These are phyloP conservation scores for Noctua pronuba DNA, from an alignment of 2,888 invertebrate genomes.

Conservation along the genomic window DNA sequence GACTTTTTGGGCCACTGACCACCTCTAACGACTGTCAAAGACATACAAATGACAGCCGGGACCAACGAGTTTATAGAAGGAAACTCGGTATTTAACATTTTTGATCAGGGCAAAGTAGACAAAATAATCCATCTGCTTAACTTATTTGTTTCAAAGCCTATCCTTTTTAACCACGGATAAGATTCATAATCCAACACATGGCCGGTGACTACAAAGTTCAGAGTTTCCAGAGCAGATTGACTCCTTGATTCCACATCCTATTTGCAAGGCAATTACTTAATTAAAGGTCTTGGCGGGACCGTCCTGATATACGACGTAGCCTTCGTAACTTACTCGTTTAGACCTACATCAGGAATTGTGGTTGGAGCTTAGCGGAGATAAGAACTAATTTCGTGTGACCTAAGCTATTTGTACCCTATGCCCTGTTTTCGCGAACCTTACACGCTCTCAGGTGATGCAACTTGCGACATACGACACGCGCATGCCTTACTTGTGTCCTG, in stretches of 20 bases:
- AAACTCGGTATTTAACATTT: too few relatives aligned
- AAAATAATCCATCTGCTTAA: background rate
- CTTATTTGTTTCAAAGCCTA: background rate
- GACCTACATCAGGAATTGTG: background rate
- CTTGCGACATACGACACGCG: background rate
- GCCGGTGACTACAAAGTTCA: background rate
- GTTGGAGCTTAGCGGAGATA: background rate
- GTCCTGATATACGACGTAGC: background rate
- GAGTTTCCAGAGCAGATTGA: background rate
- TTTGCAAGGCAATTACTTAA: conserved; percentile 33
- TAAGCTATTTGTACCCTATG: too few relatives aligned
- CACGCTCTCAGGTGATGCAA: background rate
- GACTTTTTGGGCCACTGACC: too few relatives aligned
- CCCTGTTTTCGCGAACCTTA: background rate
- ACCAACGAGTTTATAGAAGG: too few relatives aligned
- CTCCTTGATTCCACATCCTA: background rate
- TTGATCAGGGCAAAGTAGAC: background rate
- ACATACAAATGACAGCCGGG: too few relatives aligned
- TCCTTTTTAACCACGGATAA: background rate
- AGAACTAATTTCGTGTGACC: background rate
- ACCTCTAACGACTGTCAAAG: too few relatives aligned
- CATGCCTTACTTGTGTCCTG: background rate
- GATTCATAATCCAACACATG: background rate
- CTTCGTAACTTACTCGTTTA: background rate
- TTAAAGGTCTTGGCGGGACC: conserved; percentile 4